Evolutionary conservation across 64 coral and sea anemone genomes (phyloP).

Genomic region (Catalaphyllia jardinei): DNA sequence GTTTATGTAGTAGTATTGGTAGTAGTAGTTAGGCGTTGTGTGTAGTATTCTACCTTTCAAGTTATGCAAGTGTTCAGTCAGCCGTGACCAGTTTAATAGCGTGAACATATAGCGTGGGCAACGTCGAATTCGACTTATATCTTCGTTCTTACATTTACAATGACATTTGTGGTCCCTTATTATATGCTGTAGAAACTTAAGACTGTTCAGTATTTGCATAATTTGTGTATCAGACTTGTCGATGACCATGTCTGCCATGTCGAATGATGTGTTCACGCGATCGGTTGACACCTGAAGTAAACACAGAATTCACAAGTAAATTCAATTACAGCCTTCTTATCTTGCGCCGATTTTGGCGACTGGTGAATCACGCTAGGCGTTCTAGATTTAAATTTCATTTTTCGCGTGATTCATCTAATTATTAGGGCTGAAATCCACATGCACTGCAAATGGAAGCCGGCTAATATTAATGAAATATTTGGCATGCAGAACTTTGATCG

Average conservation of each 20-base stretch:
- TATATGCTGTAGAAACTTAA: background rate
- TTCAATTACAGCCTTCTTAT: background rate
- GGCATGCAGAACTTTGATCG: background rate
- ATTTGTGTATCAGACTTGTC: background rate
- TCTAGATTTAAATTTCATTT: background rate
- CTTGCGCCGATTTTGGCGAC: background rate
- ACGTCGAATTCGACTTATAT: background rate
- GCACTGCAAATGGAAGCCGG: background rate
- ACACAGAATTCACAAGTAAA: background rate
- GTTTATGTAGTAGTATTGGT: background rate
- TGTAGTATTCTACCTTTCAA: background rate
- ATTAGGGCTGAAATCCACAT: background rate
- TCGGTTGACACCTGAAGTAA: background rate
- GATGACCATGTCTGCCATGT: conserved; percentile 1
- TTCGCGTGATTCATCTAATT: background rate
- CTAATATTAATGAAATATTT: background rate
- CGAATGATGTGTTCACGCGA: background rate
- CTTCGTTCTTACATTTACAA: background rate
- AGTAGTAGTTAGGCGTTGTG: background rate
- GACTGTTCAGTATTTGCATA: background rate
- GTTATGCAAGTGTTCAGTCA: background rate
- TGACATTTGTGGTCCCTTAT: background rate
- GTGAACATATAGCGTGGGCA: background rate
- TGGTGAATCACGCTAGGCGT: background rate
- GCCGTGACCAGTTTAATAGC: background rate